Base-by-base conservation (phyloP, 1,140 invertebrate species). In the Rhagoletis zephyria region DNA sequence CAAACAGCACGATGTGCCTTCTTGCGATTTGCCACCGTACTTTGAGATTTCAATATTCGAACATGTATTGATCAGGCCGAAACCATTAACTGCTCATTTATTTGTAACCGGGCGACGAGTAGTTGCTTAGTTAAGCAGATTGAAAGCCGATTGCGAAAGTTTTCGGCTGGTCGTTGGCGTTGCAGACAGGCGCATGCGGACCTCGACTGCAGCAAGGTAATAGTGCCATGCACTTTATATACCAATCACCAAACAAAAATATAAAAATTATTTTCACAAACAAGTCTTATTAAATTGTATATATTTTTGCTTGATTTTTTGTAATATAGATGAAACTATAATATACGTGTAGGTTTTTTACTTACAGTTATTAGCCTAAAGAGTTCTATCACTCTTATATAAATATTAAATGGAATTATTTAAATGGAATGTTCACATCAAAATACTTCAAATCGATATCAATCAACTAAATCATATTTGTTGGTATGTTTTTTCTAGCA, bases 321-420 rank as follows among this genome's bases (percentile, higher is more conserved):
- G 6, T 6, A 19, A 19, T 81, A 81, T 81, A 42, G 45, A 81
- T 81, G 51, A 56, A 56, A n/a, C 51, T 56, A 81, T 51, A 56
- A n/a, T 81, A 74, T 30, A 81, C 42, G 42, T 81, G 16, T 56
- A 81, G n/a, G 7, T 19, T 59, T 10, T 81, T n/a, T 30, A 19
- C 74, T 81, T 81, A 81, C 1, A 81, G 7, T 81, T 81, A 81
- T 56, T 19, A 81, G 48, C 74, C 74, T 81, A 81, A 51, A 81
- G 42, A 74, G 48, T 45, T 74, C 1, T 19, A 56, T 30, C 3
- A 56, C 45, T n/a, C 42, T 74, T 42, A 6, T 42, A 48, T 30
- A 30, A 30, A 30, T 74, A 51, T 45, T 74, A 74, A 45, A 74
- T 42, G 16, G 1, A 74, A 48, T 7, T 30, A 30, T 30, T 30